Evolutionary conservation across 2,888 invertebrate species (phyloP).

Genomic region (Drosophila rellima): DNA sequence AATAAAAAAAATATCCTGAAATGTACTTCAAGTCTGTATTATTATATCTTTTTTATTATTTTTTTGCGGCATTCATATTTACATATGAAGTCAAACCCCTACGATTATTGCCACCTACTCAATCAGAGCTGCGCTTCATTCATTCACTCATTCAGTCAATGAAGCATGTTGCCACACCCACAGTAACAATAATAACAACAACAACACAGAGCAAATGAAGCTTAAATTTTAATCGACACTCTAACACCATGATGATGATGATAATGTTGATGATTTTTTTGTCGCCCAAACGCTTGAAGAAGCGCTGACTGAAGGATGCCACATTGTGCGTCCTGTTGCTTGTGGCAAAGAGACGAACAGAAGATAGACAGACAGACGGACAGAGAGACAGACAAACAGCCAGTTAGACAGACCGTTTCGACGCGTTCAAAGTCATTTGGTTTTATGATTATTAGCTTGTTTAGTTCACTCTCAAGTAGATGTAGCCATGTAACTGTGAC

Average conservation of each 20-base stretch:
- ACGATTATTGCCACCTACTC: conserved; percentile 72
- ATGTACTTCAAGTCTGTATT: background rate
- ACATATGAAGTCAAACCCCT: conserved; percentile 25
- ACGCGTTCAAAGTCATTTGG: conserved; percentile 83
- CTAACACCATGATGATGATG: conserved; percentile 71
- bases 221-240: conserved; percentile 79
- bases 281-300: conserved; percentile 45
- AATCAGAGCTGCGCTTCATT: conserved; percentile 46
- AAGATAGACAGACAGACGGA: conserved; percentile 37
- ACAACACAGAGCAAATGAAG: conserved; percentile 67
- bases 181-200: conserved; percentile 8
- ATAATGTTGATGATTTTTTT: conserved; percentile 78
- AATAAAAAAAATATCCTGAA: background rate
- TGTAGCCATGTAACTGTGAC: conserved; percentile 5
- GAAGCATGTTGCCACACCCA: conserved; percentile 45
- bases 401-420: conserved; percentile 46
- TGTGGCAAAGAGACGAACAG: conserved; percentile 34
- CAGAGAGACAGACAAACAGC: conserved; percentile 18
- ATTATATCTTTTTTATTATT: background rate
- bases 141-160: conserved; percentile 27
- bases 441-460: conserved; percentile 85
- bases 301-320: conserved; percentile 27
- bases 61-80: conserved; percentile 3
- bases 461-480: conserved; percentile 74
- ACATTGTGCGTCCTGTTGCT: conserved; percentile 36